These are phyloP conservation scores for Leptogaster cylindrica DNA, from an alignment of 2,888 invertebrate species.

Conservation along the genomic window DNA sequence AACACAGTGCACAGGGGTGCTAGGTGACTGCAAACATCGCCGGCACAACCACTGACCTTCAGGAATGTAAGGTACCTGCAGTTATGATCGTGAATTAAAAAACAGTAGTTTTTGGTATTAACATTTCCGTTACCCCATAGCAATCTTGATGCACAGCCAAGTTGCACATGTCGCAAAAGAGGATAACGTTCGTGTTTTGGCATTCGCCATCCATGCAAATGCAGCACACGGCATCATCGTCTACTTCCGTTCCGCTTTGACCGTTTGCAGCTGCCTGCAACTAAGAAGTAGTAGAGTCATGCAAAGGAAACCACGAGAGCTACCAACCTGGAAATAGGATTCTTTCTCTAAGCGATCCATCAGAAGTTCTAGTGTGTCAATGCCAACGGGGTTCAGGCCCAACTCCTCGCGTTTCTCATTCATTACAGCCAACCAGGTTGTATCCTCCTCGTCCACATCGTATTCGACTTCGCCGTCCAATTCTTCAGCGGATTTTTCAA, in stretches of 20 bases:
- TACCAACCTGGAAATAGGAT: constrained; percentile 84
- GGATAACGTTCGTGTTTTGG: constrained; percentile 96
- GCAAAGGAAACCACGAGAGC: not conserved
- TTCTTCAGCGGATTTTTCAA: constrained; percentile 93
- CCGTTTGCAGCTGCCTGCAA: constrained; percentile 71
- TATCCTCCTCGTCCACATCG: constrained; percentile 98
- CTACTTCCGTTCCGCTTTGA: constrained; percentile 79
- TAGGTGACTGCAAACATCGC: constrained; percentile 94
- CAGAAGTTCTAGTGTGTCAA: constrained; percentile 89
- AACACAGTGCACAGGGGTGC: constrained; percentile 94
- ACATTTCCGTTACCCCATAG: constrained; percentile 76
- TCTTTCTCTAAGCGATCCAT: constrained; percentile 99
- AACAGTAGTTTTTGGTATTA: not conserved
- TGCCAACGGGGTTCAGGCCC: constrained; percentile 77
- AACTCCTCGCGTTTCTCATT: constrained; percentile 81
- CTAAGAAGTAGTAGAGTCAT: not conserved
- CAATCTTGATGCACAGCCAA: constrained; percentile 99
- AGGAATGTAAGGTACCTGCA: constrained; percentile 84
- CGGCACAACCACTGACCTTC: constrained; percentile 98
- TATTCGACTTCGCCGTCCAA: constrained; percentile 94
- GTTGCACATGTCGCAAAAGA: constrained; percentile 99
- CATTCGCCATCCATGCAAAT: constrained; percentile 99
- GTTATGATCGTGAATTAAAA: not conserved
- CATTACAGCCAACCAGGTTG: constrained; percentile 88
- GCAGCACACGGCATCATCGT: constrained; percentile 98